These are phyloP conservation scores for Anabacerthia variegaticeps DNA, from an alignment of 2,797 vertebrate genomes.

Conservation along the genomic window DNA sequence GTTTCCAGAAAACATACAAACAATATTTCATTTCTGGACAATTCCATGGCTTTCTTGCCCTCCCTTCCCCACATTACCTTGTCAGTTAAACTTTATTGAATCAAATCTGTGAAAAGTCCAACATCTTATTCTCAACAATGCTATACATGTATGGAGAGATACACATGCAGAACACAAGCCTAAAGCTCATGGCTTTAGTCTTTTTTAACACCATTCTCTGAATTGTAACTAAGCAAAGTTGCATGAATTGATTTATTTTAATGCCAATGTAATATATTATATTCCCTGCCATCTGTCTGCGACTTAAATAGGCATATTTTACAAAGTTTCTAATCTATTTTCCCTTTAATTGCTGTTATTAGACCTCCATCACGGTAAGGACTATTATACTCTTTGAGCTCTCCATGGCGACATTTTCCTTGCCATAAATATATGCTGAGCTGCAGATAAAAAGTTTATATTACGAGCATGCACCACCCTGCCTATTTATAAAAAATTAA, in stretches of 20 bases:
- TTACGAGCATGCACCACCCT: neutral
- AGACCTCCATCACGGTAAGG: neutral
- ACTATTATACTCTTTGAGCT: neutral
- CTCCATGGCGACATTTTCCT: neutral
- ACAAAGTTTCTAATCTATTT: neutral
- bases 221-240: neutral
- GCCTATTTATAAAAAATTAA: slow-evolving; percentile 15
- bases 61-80: neutral
- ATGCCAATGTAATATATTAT: neutral
- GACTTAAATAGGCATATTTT: neutral
- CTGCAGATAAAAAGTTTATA: neutral
- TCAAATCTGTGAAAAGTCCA: neutral
- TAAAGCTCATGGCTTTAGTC: neutral
- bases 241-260: neutral
- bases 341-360: neutral
- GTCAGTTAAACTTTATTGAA: neutral
- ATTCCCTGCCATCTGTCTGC: neutral
- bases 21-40: neutral
- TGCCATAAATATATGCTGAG: neutral
- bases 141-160: neutral
- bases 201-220: neutral
- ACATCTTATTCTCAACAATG: neutral
- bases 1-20: neutral
- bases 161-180: neutral
- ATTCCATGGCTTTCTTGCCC: neutral